Evolutionary conservation across 2,113 vertebrate genomes (phyloP), one percentile per base, ranked within the genome.

Genomic region (Leucoraja erinaceus): DNA sequence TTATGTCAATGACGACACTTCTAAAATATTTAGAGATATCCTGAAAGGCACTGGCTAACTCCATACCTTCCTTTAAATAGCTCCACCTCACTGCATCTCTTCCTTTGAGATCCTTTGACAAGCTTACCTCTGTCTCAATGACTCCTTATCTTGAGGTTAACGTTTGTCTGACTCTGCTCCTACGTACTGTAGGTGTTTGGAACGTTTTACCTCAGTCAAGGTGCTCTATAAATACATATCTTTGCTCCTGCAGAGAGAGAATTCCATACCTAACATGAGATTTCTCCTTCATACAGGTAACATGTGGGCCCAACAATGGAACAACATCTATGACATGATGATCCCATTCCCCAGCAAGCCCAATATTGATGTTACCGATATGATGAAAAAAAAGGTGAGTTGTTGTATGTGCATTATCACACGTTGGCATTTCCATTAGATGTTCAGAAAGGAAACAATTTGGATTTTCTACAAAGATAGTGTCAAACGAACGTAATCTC

Each of bases 221-320:
- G 28, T 16, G 4, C 56, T 86, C 14, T 63, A 61, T 59, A n/a
- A 63, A 86, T 86, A 22, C 54, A 84, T 5, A 16, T 68, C 66
- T 68, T 61, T 76, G 70, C 25, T 93, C 12, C n/a, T 70, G 56
- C 11, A 1, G 68, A 25, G 7, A 38, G 3, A 28, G 11, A 11
- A 11, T 20, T 28, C 5, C 20, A 74, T 31, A 28, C 76, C 2
- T 74, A 28, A 20, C n/a, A 14, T 93, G 88, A 63, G 86, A 25
- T 93, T 84, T 94, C 93, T 94, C 95, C 93, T 93, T 94, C 88
- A 93, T 95, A 90, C 93, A 99, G 98, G 98, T 94, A 97, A 99
- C 94, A 99, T 99, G 98, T 99, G 98, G 98, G 97, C 98, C 92
- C 98, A 99, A 95, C 97, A 97, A 93, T 99, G 98, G 98, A 98